Percentiles rank a stretch among this genome's conserved stretches.
phyloP scores from a whole-genome alignment of 2,113 vertebrate genomes.

The Pholis gunnellus region DNA sequence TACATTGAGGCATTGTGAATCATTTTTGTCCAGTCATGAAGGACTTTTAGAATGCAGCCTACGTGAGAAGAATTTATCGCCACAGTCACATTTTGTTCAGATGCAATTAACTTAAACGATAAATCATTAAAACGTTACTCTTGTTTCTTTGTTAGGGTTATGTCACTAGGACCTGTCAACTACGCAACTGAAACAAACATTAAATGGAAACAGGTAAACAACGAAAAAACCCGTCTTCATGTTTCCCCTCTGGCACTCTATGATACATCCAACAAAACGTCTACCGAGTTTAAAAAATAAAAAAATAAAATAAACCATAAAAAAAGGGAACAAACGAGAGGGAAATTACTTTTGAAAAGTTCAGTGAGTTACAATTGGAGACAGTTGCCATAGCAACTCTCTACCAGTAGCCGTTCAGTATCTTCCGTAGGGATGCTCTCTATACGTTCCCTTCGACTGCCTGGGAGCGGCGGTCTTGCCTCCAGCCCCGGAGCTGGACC shows the following conservation, averaged over 20 bases:
- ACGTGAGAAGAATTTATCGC: slow-evolving; percentile 67
- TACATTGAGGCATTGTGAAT: slow-evolving; percentile 57
- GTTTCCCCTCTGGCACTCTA: slow-evolving; percentile 43
- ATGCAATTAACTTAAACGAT: slow-evolving; percentile 59
- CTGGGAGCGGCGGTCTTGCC: slow-evolving; percentile 88
- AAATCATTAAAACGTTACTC: slow-evolving; percentile 68
- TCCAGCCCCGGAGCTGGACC: slow-evolving; percentile 83
- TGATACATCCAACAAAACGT: slow-evolving; percentile 69
- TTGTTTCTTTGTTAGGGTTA: slow-evolving; percentile 56
- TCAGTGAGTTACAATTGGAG: slow-evolving; percentile 93
- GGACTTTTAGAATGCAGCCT: slow-evolving; percentile 76
- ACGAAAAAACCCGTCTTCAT: slow-evolving; percentile 35
- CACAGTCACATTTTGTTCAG: slow-evolving; percentile 72
- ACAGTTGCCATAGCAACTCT: slow-evolving; percentile 91
- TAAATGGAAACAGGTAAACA: slow-evolving; percentile 68
- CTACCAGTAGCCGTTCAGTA: slow-evolving; percentile 89
- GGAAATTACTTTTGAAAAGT: slow-evolving; percentile 97
- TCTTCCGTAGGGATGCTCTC: slow-evolving; percentile 95
- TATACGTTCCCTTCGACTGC: slow-evolving; percentile 90
- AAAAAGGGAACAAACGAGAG: slow-evolving; percentile 70
- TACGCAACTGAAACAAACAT: slow-evolving; percentile 69
- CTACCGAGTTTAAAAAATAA: slow-evolving; percentile 54
- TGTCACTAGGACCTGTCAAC: slow-evolving; percentile 59
- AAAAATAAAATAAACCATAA: slow-evolving; percentile 59
- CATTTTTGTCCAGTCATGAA: slow-evolving; percentile 56